Conservation (phyloP, 1,140 invertebrate genomes). For the Meloidogyne chitwoodi region DNA sequence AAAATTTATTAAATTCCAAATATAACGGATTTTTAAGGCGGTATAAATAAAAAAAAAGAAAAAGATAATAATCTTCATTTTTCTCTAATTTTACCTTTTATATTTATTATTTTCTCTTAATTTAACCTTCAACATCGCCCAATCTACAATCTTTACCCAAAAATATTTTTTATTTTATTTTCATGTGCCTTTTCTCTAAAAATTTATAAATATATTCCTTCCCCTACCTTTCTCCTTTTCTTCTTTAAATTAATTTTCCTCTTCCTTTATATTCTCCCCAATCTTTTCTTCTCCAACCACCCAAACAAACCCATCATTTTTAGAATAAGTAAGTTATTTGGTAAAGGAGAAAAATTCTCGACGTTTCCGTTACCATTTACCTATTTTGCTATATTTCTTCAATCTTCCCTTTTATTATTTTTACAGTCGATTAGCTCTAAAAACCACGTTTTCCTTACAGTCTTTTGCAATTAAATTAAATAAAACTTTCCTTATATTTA, state of each 20-base stretch:
- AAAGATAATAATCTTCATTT: not conserved
- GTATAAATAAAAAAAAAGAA: not conserved
- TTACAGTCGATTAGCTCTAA: not conserved
- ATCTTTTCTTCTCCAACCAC: not conserved
- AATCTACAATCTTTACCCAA: not conserved
- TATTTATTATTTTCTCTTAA: not conserved
- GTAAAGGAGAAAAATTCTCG: not conserved
- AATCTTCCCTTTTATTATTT: not conserved
- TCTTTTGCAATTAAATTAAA: not conserved
- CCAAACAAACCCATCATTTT: not conserved
- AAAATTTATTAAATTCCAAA: too few relatives aligned
- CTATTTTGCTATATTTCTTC: not conserved
- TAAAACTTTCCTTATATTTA: not conserved
- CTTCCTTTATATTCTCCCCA: not conserved
- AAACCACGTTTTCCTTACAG: not conserved
- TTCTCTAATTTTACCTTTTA: not conserved
- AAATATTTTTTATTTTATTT: not conserved
- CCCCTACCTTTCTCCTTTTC: too few relatives aligned
- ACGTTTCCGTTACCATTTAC: constrained; percentile 3
- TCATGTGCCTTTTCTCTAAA: not conserved
- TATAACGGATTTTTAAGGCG: not conserved
- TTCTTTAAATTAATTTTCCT: not conserved
- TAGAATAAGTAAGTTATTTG: not conserved
- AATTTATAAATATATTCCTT: too few relatives aligned
- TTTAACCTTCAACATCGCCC: not conserved